Conservation (phyloP, 2,888 invertebrate species). For the Ptilodon capucinus region DNA sequence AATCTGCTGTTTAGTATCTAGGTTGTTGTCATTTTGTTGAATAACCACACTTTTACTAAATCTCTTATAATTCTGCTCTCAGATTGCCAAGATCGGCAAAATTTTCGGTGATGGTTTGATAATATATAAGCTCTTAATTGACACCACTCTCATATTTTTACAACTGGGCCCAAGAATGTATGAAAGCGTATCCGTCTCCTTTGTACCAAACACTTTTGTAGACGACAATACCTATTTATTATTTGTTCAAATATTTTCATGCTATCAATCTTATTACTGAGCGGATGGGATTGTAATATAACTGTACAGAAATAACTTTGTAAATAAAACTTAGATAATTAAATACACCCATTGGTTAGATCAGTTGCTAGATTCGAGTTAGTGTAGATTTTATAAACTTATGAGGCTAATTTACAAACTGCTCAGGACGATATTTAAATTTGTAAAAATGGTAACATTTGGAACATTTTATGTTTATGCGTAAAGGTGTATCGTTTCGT, state of each 20-base stretch:
- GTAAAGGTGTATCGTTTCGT: constrained; percentile 52
- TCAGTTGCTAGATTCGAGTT: constrained; percentile 61
- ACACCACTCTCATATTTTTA: too few relatives aligned
- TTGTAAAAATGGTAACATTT: constrained; percentile 35
- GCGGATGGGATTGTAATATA: constrained; percentile 37
- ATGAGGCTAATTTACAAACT: constrained; percentile 32
- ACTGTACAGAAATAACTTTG: constrained; percentile 60
- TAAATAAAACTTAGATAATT: constrained; percentile 53
- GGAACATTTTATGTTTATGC: constrained; percentile 28
- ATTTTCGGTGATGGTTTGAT: too few relatives aligned
- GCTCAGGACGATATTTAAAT: constrained; percentile 38
- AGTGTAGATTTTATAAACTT: constrained; percentile 64
- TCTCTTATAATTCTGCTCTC: too few relatives aligned
- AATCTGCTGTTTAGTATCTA: too few relatives aligned
- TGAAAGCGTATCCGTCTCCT: too few relatives aligned
- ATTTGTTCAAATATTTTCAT: constrained; percentile 1
- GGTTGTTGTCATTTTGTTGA: too few relatives aligned
- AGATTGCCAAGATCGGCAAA: too few relatives aligned
- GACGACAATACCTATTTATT: constrained; percentile 12
- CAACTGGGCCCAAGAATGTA: too few relatives aligned
- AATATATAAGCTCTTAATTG: too few relatives aligned
- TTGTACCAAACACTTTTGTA: constrained; percentile 4
- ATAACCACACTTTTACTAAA: too few relatives aligned
- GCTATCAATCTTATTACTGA: not conserved
- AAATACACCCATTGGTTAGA: constrained; percentile 50